These are phyloP conservation scores for Saimiri boliviensis DNA, from an alignment of 2,113 vertebrate species.

Conservation along the genomic window DNA sequence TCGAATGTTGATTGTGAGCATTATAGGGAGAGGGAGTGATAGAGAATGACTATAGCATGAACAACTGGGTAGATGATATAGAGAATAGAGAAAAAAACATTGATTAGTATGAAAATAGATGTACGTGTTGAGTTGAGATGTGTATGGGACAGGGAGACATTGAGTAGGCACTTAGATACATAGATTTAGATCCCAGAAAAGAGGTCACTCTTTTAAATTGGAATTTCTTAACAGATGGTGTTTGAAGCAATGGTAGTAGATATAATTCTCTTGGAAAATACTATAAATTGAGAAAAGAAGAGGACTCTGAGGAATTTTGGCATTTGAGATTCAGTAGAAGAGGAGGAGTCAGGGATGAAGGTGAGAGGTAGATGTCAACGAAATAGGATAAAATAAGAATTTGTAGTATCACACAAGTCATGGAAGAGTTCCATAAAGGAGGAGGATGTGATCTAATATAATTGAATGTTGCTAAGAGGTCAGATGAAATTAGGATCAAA, in stretches of 20 bases:
- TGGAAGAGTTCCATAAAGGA: neutral
- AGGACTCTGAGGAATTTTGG: neutral
- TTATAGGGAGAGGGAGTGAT: neutral
- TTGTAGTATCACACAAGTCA: neutral
- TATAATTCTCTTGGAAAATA: conserved; percentile 11
- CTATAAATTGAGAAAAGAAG: conserved; percentile 7
- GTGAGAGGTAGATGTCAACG: neutral
- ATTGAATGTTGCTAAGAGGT: conserved; percentile 18
- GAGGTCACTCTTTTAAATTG: neutral
- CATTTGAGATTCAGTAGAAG: neutral
- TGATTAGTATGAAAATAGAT: neutral
- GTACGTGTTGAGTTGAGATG: neutral
- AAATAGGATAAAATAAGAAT: conserved; percentile 1
- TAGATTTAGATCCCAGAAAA: neutral
- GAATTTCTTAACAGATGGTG: neutral
- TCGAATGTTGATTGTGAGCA: neutral
- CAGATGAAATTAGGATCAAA: neutral
- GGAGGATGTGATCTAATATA: neutral
- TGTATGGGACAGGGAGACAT: neutral
- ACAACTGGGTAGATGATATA: neutral
- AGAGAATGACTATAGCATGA: neutral
- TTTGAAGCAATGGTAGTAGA: neutral
- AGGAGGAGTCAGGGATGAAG: neutral
- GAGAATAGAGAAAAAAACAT: neutral
- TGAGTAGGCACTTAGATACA: neutral